Conservation (phyloP, 1,140 invertebrate species). For the Anagrus nilaparvatae region DNA sequence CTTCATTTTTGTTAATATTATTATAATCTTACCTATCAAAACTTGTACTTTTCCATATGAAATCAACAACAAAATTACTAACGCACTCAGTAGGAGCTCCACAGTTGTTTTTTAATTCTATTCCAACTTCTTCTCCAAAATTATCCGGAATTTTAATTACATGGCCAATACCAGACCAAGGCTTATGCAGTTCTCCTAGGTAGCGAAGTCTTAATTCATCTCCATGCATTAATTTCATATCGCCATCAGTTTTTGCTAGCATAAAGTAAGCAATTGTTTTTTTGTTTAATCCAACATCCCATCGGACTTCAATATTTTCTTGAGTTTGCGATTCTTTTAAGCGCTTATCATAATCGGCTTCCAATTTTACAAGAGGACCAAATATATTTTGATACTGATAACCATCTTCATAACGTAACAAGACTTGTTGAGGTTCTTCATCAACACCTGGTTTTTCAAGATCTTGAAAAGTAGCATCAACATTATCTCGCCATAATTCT, state of each 20-base stretch:
- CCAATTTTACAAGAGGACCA: conserved; percentile 82
- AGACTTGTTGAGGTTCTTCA: conserved; percentile 92
- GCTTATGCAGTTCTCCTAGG: conserved; percentile 83
- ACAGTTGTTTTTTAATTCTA: conserved; percentile 86
- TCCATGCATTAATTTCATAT: conserved; percentile 99
- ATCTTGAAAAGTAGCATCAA: conserved; percentile 95
- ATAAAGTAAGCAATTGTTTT: conserved; percentile 97
- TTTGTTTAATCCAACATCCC: conserved; percentile 97
- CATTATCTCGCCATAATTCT: conserved; percentile 98
- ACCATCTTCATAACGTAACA: conserved; percentile 92
- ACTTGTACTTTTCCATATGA: conserved; percentile 99
- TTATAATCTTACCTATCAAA: conserved; percentile 75
- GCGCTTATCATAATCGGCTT: conserved; percentile 97
- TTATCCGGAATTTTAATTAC: conserved; percentile 99
- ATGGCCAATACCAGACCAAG: conserved; percentile 90
- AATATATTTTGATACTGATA: conserved; percentile 99
- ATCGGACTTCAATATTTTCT: conserved; percentile 95
- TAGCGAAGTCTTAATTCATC: conserved; percentile 94
- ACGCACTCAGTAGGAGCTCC: conserved; percentile 86
- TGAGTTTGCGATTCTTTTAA: conserved; percentile 98
- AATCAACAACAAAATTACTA: conserved; percentile 96
- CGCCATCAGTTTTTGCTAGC: conserved; percentile 93
- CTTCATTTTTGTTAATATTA: conserved; percentile 3
- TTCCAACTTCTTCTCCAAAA: conserved; percentile 95
- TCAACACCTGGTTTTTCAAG: conserved; percentile 95